Base-by-base conservation (phyloP, 1,140 invertebrate genomes). In the Leptinotarsa undecemlineata region DNA sequence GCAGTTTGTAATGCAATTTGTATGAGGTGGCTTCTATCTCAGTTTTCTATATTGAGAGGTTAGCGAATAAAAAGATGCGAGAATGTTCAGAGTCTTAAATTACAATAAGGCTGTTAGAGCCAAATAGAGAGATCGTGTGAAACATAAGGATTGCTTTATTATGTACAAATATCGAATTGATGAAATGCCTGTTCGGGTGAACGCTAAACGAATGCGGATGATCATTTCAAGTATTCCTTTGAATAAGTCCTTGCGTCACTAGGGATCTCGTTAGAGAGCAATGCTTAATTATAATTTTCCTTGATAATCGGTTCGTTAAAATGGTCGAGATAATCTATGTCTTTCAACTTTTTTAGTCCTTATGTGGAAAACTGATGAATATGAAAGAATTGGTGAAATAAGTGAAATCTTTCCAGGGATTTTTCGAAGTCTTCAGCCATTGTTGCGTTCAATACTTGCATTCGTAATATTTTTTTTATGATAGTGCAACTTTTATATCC, bases 121-220 rank as follows among this genome's bases (percentile, higher is more conserved):
- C 78, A 79, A 79, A 79, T 77, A 79, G 48, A 77, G 78, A 75
- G 61, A 73, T 66, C 76, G 72, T 77, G 75, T 74, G 78, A 79
- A 79, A 79, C 69, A 74, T 79, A 77, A 67, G 66, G 76, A 79
- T 79, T 79, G 69, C 76, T 79, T 79, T 77, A 79, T 79, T 79
- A 79, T 64, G 51, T 57, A 57, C 51, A 57, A 57, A 57, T 57
- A 57, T 57, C 51, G 51, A 57, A 57, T 57, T 57, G 51, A 57
- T 57, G 51, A 57, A 57, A 57, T 57, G n/a, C 51, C 51, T 57
- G n/a, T 57, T 57, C 51, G 51, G 51, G 15, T 57, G 51, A 57
- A 57, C n/a, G 51, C 51, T 4, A 19, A 57, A 15, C n/a, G 51
- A 57, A 57, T 57, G 51, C 51, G 51, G 51, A 57, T 57, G n/a